Evolutionary conservation across 2,113 vertebrate species (phyloP), one percentile per base, ranked within the genome.

Genomic region (Himantopus leucocephalus): DNA sequence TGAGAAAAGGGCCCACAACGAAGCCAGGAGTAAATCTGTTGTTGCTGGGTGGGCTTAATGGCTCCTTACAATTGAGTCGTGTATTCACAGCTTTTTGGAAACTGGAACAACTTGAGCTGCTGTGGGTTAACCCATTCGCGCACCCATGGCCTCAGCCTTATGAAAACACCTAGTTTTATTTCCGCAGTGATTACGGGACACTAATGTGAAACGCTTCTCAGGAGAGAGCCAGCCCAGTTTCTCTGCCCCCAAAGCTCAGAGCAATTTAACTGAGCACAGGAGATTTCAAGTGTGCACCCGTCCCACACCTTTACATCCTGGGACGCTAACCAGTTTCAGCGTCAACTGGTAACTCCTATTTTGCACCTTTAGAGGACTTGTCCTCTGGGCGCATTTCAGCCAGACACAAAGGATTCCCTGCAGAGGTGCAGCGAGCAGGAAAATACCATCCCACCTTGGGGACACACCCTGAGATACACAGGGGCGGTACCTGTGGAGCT

Each of bases 171-270:
- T 63, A 66, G 35, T 93, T 97, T 91, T 88, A 90, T 88, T 94
- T 85, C 81, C 29, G 3, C 41, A 74, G 87, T 8, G 10, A 41
- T 95, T 85, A 90, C 16, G 6, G 82, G 74, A 94, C 91, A 70
- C 58, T 62, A 88, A 95, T 96, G 71, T 91, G 77, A 95, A 92
- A 92, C n/a, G 0, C 81, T 83, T 74, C 94, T 94, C 95, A 74
- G 87, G 89, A 78, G 84, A 91, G 41, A 91, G 37, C 29, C 91
- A 95, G 86, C 94, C 94, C 87, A 91, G 67, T 93, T 97, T 95
- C 67, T 92, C 6, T 1, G 66, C 32, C 48, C 90, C 35, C 53
- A 88, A 91, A 95, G 66, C 96, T 91, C 92, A 95, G 86, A 85
- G 78, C 87, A 96, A 95, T 96, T 96, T 92, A 92, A 70, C n/a